Base-by-base conservation (phyloP, 1,140 invertebrate genomes). In the Hylyphantes graminicola region DNA sequence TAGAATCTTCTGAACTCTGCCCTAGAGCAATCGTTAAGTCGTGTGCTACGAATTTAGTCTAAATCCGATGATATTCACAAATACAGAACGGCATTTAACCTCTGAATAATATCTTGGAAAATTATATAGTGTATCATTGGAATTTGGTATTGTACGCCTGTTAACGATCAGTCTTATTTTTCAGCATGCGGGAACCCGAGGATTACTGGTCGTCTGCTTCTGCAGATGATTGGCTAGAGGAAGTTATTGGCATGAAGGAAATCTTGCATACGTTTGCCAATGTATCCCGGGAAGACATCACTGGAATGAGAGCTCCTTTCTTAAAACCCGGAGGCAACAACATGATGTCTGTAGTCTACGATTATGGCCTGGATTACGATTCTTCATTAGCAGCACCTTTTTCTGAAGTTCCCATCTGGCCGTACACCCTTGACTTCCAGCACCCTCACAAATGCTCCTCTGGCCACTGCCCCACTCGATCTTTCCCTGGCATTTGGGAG, bases 401-500 rank as follows among this genome's bases (percentile, higher is more conserved):
- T 10, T 89, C 93, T 0, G 92, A 93, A 85, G 91, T 94, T 51
- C 96, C 96, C n/a, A 93, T 97, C 64, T 98, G 96, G 96, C 96
- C 96, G 0, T 97, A 97, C 90, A 97, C 96, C 1, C 92, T 97
- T 0, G 96, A 97, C 89, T 96, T 95, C 89, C 95, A 95, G 90
- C 95, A 97, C 86, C 94, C 96, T 19, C 96, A 97, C 88, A 95
- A 96, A 89, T 97, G 96, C 90, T 95, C 96, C 90, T 94, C 95
- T 7, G n/a, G 13, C 0, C 96, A 95, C 3, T 97, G 96, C 86
- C 96, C 96, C 0, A 95, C 95, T 8, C 94, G 94, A 90, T 94
- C 94, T 15, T 97, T 97, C 91, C 95, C 94, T 90, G 96, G 96
- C 86, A 92, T 97, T 3, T 97, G 96, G 96, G 96, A 97, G 90